Evolutionary conservation across 2,113 vertebrate species (phyloP), one percentile per base, ranked within the genome.

Genomic region (Cephalopterus ornatus): DNA sequence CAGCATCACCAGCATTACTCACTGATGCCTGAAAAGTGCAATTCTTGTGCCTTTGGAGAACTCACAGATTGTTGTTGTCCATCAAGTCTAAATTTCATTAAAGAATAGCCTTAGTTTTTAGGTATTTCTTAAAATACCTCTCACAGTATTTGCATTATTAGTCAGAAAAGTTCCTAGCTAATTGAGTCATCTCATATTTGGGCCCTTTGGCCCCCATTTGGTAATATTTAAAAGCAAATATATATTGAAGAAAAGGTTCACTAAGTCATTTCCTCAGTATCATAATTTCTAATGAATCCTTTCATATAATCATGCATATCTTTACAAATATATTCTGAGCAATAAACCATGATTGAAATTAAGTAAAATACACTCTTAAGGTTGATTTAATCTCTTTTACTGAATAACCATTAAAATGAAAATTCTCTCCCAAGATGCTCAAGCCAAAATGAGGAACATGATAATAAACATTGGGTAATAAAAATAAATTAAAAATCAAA

Each of bases 401-500:
- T 10, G 3, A 91, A 82, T 92, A 93, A 52, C 32, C 46, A 93
- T 88, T 94, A 94, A 94, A 95, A 90, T 86, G 52, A 86, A 94
- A 94, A 91, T 85, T 87, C 55, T 82, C 88, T 97, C 86, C 61
- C 6, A 85, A 50, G 81, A 65, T 58, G 61, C 71, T 96, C 35
- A 70, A 93, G 68, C 92, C 35, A 95, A 93, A 92, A 90, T 86
- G 67, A 95, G 56, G 37, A 95, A 63, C 81, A 50, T 11, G 53
- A 73, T 92, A 91, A 96, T 91, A 97, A 97, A 95, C 72, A 84
- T 16, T 44, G n/a, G 22, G 85, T 76, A 93, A 93, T 96, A 96
- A 97, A 97, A 95, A 96, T 95, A 96, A 95, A 96, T 93, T 89
- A 92, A 89, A 96, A 95, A 96, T 94, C 85, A 93, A 88, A 96